Percentiles rank a stretch among this genome's conserved stretches.
Conservation (phyloP, 2,888 invertebrate genomes). For the Patella depressa region DNA sequence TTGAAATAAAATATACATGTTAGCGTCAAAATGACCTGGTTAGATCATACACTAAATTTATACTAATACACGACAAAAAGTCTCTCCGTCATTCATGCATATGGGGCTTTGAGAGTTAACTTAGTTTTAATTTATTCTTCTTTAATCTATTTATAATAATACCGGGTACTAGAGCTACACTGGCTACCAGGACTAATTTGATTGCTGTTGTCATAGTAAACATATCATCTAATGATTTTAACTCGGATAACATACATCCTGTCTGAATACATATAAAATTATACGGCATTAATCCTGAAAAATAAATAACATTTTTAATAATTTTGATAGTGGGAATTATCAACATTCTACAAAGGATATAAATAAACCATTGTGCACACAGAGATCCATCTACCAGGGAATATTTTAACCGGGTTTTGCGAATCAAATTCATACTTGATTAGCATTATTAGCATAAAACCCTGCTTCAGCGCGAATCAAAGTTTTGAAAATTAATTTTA, state of each 20-base stretch:
- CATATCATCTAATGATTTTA: constrained; percentile 73
- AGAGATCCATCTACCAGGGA: too few species aligned
- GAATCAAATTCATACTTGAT: too few species aligned
- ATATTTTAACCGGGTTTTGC: too few species aligned
- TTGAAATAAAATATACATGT: too few species aligned
- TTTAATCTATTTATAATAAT: constrained; percentile 45
- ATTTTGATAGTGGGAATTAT: too few species aligned
- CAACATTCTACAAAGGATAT: too few species aligned
- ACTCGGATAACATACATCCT: constrained; percentile 74
- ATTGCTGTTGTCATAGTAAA: constrained; percentile 69
- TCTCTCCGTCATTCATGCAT: not conserved
- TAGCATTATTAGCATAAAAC: too few species aligned
- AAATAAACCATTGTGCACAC: too few species aligned
- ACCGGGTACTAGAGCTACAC: constrained; percentile 67
- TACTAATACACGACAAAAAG: not conserved
- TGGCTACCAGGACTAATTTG: constrained; percentile 68
- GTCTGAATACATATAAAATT: constrained; percentile 77
- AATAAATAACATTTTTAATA: constrained; percentile 1
- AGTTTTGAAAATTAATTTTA: too few species aligned
- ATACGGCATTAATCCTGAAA: constrained; percentile 77
- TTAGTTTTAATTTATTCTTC: constrained; percentile 15
- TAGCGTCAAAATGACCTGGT: too few species aligned
- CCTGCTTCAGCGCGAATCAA: too few species aligned
- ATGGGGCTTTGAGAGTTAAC: not conserved
- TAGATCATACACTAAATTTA: too few species aligned